Evolutionary conservation across 2,797 vertebrate species (phyloP).

Genomic region (Bovichtus diacanthus): DNA sequence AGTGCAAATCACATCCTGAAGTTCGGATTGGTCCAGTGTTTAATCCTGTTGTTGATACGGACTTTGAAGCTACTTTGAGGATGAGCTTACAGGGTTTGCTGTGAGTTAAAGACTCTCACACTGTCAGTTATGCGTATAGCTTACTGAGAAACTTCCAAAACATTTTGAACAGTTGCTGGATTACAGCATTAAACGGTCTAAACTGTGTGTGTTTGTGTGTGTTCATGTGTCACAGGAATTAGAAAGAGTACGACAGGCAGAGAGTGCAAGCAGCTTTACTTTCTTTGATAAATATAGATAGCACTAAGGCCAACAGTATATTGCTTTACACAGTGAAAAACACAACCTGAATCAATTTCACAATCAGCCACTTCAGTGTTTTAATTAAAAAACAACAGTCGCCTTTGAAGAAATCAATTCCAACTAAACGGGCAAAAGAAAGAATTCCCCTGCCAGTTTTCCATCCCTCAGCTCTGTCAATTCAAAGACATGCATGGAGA

Average conservation of each 20-base stretch:
- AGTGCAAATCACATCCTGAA: slow-evolving; percentile 60
- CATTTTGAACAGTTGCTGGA: slow-evolving; percentile 77
- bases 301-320: slow-evolving; percentile 62
- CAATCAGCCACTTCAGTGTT: slow-evolving; percentile 85
- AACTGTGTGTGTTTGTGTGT: slow-evolving; percentile 44
- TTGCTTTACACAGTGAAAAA: slow-evolving; percentile 81
- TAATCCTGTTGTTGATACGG: slow-evolving; percentile 83
- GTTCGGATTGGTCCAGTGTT: slow-evolving; percentile 54
- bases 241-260: slow-evolving; percentile 54
- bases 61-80: slow-evolving; percentile 79
- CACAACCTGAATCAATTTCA: slow-evolving; percentile 82
- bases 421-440: slow-evolving; percentile 73
- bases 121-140: slow-evolving; percentile 79
- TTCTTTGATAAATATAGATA: slow-evolving; percentile 73
- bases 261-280: slow-evolving; percentile 60
- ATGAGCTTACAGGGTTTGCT: slow-evolving; percentile 80
- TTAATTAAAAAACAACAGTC: slow-evolving; percentile 86
- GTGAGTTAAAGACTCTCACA: slow-evolving; percentile 74
- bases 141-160: slow-evolving; percentile 78
- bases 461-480: slow-evolving; percentile 65
- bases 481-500: slow-evolving; percentile 67
- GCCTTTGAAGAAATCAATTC: slow-evolving; percentile 84
- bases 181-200: slow-evolving; percentile 77
- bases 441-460: slow-evolving; percentile 66
- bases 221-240: slow-evolving; percentile 41